phyloP scores from a whole-genome alignment of 53 echinoderm and acorn worm genomes.

The Actinopyga echinites region DNA sequence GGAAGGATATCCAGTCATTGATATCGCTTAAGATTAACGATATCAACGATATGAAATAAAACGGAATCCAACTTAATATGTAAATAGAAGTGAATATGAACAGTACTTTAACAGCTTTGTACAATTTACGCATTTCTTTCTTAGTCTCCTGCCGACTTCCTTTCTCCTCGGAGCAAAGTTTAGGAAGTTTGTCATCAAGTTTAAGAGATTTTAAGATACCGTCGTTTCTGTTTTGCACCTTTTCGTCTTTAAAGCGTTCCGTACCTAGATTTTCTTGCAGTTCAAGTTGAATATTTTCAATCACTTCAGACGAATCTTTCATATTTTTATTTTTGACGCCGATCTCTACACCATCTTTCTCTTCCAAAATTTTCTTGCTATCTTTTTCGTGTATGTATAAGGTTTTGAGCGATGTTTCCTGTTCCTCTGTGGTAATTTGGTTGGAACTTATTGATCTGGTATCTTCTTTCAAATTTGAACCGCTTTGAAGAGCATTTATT shows the following conservation, averaged over 20 bases:
- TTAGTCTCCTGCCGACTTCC: neutral
- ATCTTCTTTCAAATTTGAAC: too few relatives aligned
- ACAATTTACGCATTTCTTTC: neutral
- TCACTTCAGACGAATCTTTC: neutral
- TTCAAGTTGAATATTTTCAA: too few relatives aligned
- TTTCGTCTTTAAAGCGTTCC: too few relatives aligned
- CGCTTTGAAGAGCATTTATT: neutral
- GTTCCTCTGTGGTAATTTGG: too few relatives aligned
- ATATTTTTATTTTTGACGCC: neutral
- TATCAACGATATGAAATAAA: neutral
- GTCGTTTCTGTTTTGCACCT: too few relatives aligned
- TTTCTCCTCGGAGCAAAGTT: too few relatives aligned
- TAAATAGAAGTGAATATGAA: neutral
- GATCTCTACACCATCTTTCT: neutral
- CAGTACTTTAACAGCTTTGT: conserved; percentile 6
- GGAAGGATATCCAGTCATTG: neutral
- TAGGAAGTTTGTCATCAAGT: too few relatives aligned
- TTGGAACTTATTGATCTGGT: too few relatives aligned
- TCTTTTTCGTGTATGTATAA: too few relatives aligned
- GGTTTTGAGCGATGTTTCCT: too few relatives aligned
- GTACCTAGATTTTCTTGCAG: too few relatives aligned
- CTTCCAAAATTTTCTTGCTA: neutral
- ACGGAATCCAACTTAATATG: conserved; percentile 25
- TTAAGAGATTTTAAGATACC: too few relatives aligned
- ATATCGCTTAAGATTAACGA: neutral